Base-by-base conservation (phyloP, 1,140 invertebrate species). In the Gyrodactylus bullatarudis region DNA sequence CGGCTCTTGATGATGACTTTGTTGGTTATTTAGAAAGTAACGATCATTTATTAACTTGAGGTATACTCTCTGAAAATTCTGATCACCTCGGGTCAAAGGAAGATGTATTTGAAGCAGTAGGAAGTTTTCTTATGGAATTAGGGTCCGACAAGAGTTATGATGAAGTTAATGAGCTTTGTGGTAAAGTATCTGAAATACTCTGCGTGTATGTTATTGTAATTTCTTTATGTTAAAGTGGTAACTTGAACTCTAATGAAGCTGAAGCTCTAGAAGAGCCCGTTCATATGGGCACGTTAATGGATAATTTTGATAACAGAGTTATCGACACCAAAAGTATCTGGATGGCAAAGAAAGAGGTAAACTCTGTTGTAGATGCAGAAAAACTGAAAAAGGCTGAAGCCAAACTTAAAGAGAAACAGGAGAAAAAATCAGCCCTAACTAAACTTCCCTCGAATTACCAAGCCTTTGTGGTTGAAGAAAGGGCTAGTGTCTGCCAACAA, bases 101-200 rank as follows among this genome's bases (percentile, higher is more conserved):
- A 1, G 70, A 71, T 23, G 24, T 71, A 1, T 24, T 23, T 21
- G 70, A 71, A 20, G 21, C 70, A 71, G 24, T 71, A 2, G 70
- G 24, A 71, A 24, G 70, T 25, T 23, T 71, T 26, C 24, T 71
- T 2, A 71, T 23, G 8, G 70, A 71, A 25, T 20, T 71, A 21
- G 70, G 24, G 22, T 21, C 70, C 2, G 21, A 21, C 22, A 71
- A 71, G 24, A 23, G 21, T 23, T 54, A 54, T 54, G 70, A 71
- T 1, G 70, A 71, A 24, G 70, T 71, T 71, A 23, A 71, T 71
- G 70, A 71, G 22, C 24, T 71, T 20, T 71, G 70, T 26, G 22
- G 70, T 26, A 21, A 71, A 24, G 24, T 71, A 71, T 71, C 24
- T n/a, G 24, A 71, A 16, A 20, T 71, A 24, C n/a, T 71, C 1